phyloP scores from a whole-genome alignment of 1,140 invertebrate genomes.

The Panagrolaimus sp. region DNA sequence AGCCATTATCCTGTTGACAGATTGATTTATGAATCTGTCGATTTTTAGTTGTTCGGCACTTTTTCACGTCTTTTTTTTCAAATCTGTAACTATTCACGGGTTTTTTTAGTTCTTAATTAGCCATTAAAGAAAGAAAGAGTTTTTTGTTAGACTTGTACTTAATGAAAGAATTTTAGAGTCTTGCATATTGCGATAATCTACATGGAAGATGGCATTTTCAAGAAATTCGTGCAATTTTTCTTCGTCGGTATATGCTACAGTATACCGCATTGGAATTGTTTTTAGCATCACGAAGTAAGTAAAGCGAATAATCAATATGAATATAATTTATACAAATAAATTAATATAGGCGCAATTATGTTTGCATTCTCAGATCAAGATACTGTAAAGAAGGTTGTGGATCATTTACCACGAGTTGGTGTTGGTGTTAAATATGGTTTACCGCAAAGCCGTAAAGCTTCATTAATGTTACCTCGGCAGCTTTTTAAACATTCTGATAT shows the following conservation, averaged over 20 bases:
- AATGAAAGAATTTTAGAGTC: slow-evolving; percentile 65
- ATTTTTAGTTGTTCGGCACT: slow-evolving; percentile 5
- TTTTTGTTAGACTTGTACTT: not conserved
- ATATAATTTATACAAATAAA: not conserved
- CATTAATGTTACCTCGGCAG: slow-evolving; percentile 94
- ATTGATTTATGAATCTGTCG: slow-evolving; percentile 11
- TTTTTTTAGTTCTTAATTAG: slow-evolving; percentile 11
- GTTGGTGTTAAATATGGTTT: slow-evolving; percentile 99
- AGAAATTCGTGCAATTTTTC: slow-evolving; percentile 96
- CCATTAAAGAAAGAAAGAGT: not conserved
- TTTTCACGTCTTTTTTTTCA: not conserved
- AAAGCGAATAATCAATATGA: not conserved
- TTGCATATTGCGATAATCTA: slow-evolving; percentile 85
- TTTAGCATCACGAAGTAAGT: slow-evolving; percentile 87
- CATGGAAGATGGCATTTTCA: slow-evolving; percentile 99
- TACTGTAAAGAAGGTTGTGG: slow-evolving; percentile 96
- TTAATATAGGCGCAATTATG: slow-evolving; percentile 83
- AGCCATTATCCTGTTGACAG: not conserved
- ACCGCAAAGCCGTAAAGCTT: slow-evolving; percentile 87
- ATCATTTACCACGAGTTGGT: slow-evolving; percentile 91
- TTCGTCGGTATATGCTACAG: slow-evolving; percentile 86
- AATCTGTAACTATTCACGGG: not conserved
- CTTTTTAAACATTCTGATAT: slow-evolving; percentile 97
- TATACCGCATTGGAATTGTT: slow-evolving; percentile 97
- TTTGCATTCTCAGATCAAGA: slow-evolving; percentile 93